These are phyloP conservation scores for Ceratosolen fusciceps DNA, from an alignment of 1,140 invertebrate species.

Conservation along the genomic window DNA sequence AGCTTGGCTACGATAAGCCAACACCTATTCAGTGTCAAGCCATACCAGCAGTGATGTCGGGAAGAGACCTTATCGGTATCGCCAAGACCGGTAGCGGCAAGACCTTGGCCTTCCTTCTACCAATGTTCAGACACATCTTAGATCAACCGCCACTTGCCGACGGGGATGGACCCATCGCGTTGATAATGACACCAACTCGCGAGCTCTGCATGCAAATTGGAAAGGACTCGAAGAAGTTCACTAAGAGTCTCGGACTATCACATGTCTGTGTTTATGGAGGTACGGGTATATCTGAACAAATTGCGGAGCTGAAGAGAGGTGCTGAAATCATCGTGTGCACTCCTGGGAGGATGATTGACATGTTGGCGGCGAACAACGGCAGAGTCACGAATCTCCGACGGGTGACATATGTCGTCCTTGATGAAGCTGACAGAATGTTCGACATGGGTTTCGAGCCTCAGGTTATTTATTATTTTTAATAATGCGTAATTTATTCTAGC, in stretches of 20 bases:
- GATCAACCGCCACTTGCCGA: slow-evolving; percentile 95
- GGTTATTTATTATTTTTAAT: slow-evolving; percentile 59
- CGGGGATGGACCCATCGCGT: slow-evolving; percentile 95
- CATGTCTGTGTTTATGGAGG: slow-evolving; percentile 99
- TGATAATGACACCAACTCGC: slow-evolving; percentile 98
- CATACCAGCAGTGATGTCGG: slow-evolving; percentile 98
- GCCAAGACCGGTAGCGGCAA: slow-evolving; percentile 99
- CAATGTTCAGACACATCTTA: slow-evolving; percentile 98
- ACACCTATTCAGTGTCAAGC: slow-evolving; percentile 99
- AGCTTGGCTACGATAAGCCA: slow-evolving; percentile 94
- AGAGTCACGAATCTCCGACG: slow-evolving; percentile 96
- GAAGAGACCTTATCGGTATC: slow-evolving; percentile 97
- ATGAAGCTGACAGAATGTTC: slow-evolving; percentile 99
- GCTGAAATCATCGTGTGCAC: slow-evolving; percentile 99
- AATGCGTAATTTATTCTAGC: too few relatives aligned
- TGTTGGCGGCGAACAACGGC: slow-evolving; percentile 98
- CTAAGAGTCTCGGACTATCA: slow-evolving; percentile 87
- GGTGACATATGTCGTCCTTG: slow-evolving; percentile 97
- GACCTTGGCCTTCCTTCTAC: slow-evolving; percentile 97
- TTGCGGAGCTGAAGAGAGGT: slow-evolving; percentile 97
- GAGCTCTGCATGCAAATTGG: slow-evolving; percentile 99
- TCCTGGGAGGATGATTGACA: slow-evolving; percentile 99
- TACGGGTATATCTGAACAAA: slow-evolving; percentile 96
- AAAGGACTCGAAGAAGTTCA: slow-evolving; percentile 96
- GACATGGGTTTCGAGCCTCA: slow-evolving; percentile 99